These are phyloP conservation scores for Colinus virginianus DNA, from an alignment of 2,113 vertebrate species.

Conservation along the genomic window DNA sequence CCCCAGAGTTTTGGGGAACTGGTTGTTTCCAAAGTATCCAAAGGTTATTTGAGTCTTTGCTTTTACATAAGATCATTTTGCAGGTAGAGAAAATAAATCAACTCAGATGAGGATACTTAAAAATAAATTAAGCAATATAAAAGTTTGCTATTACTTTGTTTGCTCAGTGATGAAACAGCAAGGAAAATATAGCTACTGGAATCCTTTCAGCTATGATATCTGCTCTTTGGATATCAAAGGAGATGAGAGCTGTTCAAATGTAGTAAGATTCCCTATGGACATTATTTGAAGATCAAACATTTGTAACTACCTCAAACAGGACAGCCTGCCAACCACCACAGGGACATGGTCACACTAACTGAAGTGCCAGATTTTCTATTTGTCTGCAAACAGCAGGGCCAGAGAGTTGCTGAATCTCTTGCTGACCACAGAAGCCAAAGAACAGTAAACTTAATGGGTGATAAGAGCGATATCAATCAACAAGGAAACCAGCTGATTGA, in stretches of 20 bases:
- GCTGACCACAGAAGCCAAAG: background rate
- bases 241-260: background rate
- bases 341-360: background rate
- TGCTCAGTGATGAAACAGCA: conserved; percentile 6
- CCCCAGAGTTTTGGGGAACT: background rate
- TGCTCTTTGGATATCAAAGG: background rate
- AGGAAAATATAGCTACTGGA: background rate
- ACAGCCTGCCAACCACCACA: background rate
- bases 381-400: background rate
- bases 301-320: background rate
- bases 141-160: background rate
- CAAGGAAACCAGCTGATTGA: background rate
- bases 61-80: background rate
- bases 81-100: background rate
- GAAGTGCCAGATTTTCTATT: background rate
- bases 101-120: background rate
- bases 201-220: background rate
- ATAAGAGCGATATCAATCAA: conserved; percentile 10
- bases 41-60: background rate
- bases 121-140: background rate
- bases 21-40: background rate
- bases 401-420: background rate
- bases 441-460: conserved; percentile 27
- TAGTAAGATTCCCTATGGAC: background rate
- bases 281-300: background rate